Evolutionary conservation across 2,113 vertebrate genomes (phyloP).

Genomic region (Gavia stellata): DNA sequence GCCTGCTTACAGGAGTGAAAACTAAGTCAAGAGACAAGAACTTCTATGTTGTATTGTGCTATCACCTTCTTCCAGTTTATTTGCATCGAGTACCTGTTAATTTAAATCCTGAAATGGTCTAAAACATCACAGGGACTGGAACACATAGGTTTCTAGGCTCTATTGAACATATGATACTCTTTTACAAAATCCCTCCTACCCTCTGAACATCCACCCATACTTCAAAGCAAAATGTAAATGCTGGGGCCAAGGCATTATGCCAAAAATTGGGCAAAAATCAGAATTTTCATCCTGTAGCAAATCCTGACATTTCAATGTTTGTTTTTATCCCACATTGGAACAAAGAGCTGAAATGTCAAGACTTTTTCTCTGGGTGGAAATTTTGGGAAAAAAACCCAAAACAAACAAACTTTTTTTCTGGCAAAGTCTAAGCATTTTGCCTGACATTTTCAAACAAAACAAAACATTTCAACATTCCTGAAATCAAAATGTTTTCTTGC

Average conservation of each 20-base stretch:
- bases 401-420: background rate
- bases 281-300: conserved; percentile 10
- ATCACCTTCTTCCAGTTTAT: background rate
- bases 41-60: background rate
- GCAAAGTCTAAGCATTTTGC: background rate
- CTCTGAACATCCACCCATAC: background rate
- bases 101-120: background rate
- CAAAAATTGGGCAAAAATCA: conserved; percentile 30
- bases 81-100: background rate
- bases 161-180: background rate
- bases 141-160: background rate
- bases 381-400: background rate
- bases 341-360: conserved; percentile 52
- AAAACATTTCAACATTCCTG: conserved; percentile 44
- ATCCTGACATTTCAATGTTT: conserved; percentile 56
- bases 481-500: conserved; percentile 31
- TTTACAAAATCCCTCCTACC: background rate
- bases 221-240: conserved; percentile 24
- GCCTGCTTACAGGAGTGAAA: background rate
- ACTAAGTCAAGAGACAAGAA: background rate
- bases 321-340: conserved; percentile 21
- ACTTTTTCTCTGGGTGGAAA: conserved; percentile 29
- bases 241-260: background rate
- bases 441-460: conserved; percentile 50
- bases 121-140: background rate